Conservation (phyloP, 2,113 vertebrate genomes). For the Coregonus clupeaformis region DNA sequence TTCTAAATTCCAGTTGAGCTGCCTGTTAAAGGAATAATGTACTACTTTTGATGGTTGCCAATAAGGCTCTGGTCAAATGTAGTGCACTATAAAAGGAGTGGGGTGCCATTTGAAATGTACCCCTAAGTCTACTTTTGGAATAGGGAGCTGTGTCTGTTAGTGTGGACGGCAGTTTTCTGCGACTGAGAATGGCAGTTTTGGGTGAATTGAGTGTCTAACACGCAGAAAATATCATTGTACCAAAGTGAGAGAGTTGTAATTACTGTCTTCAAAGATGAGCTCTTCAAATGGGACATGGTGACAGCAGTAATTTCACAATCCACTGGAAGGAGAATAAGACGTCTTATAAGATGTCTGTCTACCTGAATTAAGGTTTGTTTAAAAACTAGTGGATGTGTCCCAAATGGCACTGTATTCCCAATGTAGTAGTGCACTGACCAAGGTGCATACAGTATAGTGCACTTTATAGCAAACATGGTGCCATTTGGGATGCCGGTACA, state of each 20-base stretch:
- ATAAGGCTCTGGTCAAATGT: too few species aligned
- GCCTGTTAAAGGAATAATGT: too few species aligned
- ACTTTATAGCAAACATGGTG: background rate
- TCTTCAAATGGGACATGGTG: conserved; percentile 24
- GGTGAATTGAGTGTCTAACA: conserved; percentile 18
- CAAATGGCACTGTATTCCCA: background rate
- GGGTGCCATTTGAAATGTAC: too few species aligned
- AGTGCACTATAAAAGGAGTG: too few species aligned
- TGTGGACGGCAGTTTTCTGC: conserved; percentile 4
- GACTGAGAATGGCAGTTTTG: conserved; percentile 9
- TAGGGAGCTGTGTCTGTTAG: too few species aligned
- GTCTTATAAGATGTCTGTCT: background rate
- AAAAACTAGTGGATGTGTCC: background rate
- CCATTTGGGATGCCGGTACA: too few species aligned
- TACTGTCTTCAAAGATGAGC: conserved; percentile 31
- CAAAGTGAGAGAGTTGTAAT: conserved; percentile 37
- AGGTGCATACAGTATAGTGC: background rate
- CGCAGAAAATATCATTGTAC: conserved; percentile 23
- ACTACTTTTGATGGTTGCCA: background rate
- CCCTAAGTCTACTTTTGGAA: too few species aligned
- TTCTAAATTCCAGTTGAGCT: too few species aligned
- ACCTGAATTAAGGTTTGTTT: conserved; percentile 10
- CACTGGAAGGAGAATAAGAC: conserved; percentile 16
- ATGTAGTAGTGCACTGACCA: background rate
- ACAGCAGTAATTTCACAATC: conserved; percentile 41